Percentiles rank a stretch among this genome's conserved stretches.
These are phyloP conservation scores for Acleris laterana DNA, from an alignment of 2,888 invertebrate species.

Conservation along the genomic window DNA sequence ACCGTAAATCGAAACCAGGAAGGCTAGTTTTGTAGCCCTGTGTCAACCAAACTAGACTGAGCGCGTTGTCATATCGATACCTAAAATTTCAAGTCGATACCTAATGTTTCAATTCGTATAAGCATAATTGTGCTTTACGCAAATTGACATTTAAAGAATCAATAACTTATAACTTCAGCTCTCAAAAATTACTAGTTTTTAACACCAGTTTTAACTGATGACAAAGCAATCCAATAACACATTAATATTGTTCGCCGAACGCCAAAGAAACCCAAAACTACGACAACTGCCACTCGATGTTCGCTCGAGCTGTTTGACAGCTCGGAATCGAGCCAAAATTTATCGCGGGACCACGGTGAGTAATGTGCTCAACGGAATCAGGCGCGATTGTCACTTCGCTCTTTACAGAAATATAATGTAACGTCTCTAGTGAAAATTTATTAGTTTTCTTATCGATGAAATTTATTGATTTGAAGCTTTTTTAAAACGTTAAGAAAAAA, in stretches of 20 bases:
- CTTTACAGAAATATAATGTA: slow-evolving; percentile 14
- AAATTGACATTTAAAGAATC: no score
- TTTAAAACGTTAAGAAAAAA: neutral
- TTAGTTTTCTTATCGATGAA: neutral
- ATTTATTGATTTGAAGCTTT: neutral
- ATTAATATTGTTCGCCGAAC: slow-evolving; percentile 19
- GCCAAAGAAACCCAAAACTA: slow-evolving; percentile 22
- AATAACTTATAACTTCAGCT: no score
- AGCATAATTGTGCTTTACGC: no score
- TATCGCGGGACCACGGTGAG: slow-evolving; percentile 24
- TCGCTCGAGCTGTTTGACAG: slow-evolving; percentile 30
- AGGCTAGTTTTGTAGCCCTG: no score
- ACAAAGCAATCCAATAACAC: slow-evolving; percentile 12
- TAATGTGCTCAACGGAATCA: slow-evolving; percentile 23
- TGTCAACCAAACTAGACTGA: no score
- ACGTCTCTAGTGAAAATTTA: slow-evolving; percentile 15
- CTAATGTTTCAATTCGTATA: no score
- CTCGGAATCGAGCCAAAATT: slow-evolving; percentile 36
- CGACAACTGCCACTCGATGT: slow-evolving; percentile 33
- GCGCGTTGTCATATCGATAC: no score
- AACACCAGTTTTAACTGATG: neutral
- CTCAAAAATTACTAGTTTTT: no score
- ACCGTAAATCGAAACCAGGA: no score
- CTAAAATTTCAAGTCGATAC: no score
- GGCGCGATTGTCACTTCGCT: slow-evolving; percentile 24